Base-by-base conservation (phyloP, 2,797 vertebrate species). In the Oophaga sylvatica region DNA sequence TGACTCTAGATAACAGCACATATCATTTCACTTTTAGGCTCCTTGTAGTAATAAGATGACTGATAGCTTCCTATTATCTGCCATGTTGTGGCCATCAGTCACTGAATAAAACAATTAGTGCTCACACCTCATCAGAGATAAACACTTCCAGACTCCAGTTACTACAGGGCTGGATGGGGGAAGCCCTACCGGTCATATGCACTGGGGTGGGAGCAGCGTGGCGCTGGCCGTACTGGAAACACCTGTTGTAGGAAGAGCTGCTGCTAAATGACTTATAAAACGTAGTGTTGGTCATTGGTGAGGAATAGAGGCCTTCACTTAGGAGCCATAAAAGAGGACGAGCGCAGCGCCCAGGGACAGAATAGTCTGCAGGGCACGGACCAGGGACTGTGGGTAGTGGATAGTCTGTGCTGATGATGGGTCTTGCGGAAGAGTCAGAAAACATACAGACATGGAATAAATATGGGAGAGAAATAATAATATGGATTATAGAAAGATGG, bases 231-330 rank as follows among this genome's bases (percentile, higher is more conserved):
- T 80, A 81, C 87, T 67, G 67, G 87, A 85, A 85, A 88, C 90
- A 91, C 87, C 90, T 91, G 90, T 81, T 89, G 53, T 81, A 78
- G 57, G 60, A 20, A 68, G 29, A 73, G 48, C 56, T 53, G 56
- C 60, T 90, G 70, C 15, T 81, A 57, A 67, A 86, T 16, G 26
- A 41, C 35, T 26, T 60, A 70, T 65, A 79, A 83, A 84, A 70
- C 22, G 8, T 3, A 17, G 19, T 16, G 35, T 41, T 41, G 57
- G 41, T 19, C 8, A 45, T 16, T 84, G 20, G 26, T 13, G 31
- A 62, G 13, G 5, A 77, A 13, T 26, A 56, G 2, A 53, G 41
- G 35, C 73, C 41, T 57, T 48, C n/a, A 60, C 57, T 67, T 65
- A 35, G 26, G 26, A 19, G 26, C 45, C 81, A 73, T 84, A 84